Evolutionary conservation across 1,140 invertebrate genomes (phyloP).

Genomic region (Bilobella aurantiaca): DNA sequence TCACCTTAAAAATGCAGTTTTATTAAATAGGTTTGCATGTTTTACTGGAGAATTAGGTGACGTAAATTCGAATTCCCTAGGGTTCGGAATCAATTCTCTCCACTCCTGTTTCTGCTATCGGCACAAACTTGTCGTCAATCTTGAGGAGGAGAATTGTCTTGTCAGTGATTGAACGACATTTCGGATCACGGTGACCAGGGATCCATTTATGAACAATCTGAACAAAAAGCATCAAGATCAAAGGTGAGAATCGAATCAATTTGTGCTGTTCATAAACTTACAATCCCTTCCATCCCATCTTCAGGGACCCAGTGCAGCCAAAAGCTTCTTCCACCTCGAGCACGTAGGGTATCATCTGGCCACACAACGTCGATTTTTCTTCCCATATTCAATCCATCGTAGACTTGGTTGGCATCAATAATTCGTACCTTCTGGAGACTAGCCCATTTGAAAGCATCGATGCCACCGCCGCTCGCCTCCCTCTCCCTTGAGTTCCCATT

Average conservation of each 20-base stretch:
- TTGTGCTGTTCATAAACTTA: too few relatives aligned
- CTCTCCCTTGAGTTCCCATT: conserved; percentile 30
- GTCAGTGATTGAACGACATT: conserved; percentile 75
- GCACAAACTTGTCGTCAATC: conserved; percentile 83
- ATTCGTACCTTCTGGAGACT: conserved; percentile 42
- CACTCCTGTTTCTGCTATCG: conserved; percentile 78
- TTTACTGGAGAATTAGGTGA: not conserved
- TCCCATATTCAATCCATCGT: conserved; percentile 72
- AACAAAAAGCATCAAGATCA: conserved; percentile 9
- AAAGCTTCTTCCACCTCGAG: conserved; percentile 66
- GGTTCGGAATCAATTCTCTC: conserved; percentile 7
- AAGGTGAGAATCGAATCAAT: too few relatives aligned
- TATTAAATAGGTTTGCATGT: not conserved
- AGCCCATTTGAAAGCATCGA: conserved; percentile 24
- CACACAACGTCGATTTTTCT: conserved; percentile 47
- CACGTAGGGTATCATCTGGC: conserved; percentile 75
- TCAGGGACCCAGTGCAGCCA: conserved; percentile 84
- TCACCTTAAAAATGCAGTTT: not conserved
- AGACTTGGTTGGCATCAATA: conserved; percentile 64
- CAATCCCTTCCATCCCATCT: conserved; percentile 78
- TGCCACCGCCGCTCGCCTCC: conserved; percentile 27
- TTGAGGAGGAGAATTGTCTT: conserved; percentile 81
- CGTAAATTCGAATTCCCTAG: not conserved
- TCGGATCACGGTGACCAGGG: conserved; percentile 74
- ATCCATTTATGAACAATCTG: conserved; percentile 81